Evolutionary conservation across 2,797 vertebrate genomes (phyloP).

Genomic region (Spheniscus humboldti): DNA sequence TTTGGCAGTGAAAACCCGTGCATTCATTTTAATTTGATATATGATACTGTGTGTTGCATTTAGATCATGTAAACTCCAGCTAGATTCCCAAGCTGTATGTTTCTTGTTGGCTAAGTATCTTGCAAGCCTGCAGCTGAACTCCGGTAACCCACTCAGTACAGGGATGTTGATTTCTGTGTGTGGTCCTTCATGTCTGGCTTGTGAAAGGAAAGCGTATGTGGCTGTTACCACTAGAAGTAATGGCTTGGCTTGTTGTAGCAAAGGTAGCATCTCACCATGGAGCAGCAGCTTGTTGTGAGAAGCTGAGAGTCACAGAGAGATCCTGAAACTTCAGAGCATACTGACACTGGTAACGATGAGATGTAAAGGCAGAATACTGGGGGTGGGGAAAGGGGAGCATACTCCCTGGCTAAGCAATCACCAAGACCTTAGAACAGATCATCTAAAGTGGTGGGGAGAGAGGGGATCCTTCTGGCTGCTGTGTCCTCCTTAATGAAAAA

Average conservation of each 20-base stretch:
- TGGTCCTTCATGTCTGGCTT: background rate
- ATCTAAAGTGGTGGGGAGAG: background rate
- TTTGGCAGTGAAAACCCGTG: background rate
- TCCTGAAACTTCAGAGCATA: too few relatives aligned
- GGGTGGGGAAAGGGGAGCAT: background rate
- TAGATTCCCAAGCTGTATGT: background rate
- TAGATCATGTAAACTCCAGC: background rate
- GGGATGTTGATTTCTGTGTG: background rate
- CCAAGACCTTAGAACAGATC: background rate
- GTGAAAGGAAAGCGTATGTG: background rate
- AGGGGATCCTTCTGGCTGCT: background rate
- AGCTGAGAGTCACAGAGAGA: background rate
- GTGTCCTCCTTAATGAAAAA: background rate
- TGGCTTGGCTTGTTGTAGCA: background rate
- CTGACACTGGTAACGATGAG: background rate
- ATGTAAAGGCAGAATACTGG: background rate
- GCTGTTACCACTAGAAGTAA: background rate
- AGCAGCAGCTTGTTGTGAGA: background rate
- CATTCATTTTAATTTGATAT: background rate
- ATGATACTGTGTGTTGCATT: background rate
- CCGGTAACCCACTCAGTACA: background rate
- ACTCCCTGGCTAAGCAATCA: background rate
- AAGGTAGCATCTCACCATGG: background rate
- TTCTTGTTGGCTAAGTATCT: background rate
- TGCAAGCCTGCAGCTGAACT: background rate